Conservation (phyloP, 2,888 invertebrate genomes). For the Drosophila formosana region DNA sequence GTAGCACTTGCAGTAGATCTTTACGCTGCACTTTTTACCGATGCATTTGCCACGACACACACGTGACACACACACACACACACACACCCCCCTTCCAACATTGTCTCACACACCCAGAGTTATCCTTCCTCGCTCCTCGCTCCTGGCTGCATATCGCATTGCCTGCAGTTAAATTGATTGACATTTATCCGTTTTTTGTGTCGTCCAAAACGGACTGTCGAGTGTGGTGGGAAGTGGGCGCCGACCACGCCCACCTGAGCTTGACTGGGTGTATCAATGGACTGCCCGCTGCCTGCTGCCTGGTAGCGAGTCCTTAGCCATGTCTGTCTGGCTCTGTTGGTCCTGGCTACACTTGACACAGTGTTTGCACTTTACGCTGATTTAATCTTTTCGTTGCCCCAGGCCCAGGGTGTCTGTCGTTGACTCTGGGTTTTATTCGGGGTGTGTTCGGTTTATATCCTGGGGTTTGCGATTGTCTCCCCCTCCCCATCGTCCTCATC, state of each 20-base stretch:
- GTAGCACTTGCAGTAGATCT: slow-evolving; percentile 9
- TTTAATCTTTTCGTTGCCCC: slow-evolving; percentile 68
- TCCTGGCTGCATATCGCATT: slow-evolving; percentile 60
- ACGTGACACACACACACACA: slow-evolving; percentile 5
- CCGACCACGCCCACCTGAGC: slow-evolving; percentile 15
- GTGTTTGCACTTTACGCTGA: slow-evolving; percentile 75
- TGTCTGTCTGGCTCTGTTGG: slow-evolving; percentile 22
- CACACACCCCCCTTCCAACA: not conserved
- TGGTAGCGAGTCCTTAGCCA: slow-evolving; percentile 25
- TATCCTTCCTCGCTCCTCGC: slow-evolving; percentile 29
- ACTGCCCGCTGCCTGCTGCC: slow-evolving; percentile 14
- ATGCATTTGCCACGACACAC: slow-evolving; percentile 12
- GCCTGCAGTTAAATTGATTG: slow-evolving; percentile 69
- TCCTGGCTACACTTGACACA: slow-evolving; percentile 65
- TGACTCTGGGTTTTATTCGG: slow-evolving; percentile 10
- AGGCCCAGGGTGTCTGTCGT: slow-evolving; percentile 51
- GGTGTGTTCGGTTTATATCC: slow-evolving; percentile 11
- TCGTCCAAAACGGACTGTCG: slow-evolving; percentile 18
- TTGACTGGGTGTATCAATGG: slow-evolving; percentile 54
- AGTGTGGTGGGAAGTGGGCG: not conserved
- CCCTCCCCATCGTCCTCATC: not conserved
- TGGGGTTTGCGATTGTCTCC: slow-evolving; percentile 6
- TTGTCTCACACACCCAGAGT: not conserved
- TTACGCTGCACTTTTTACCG: slow-evolving; percentile 1
- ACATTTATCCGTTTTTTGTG: slow-evolving; percentile 66